Evolutionary conservation across 2,797 vertebrate genomes (phyloP).

Genomic region (Phrynocephalus vlangalii): DNA sequence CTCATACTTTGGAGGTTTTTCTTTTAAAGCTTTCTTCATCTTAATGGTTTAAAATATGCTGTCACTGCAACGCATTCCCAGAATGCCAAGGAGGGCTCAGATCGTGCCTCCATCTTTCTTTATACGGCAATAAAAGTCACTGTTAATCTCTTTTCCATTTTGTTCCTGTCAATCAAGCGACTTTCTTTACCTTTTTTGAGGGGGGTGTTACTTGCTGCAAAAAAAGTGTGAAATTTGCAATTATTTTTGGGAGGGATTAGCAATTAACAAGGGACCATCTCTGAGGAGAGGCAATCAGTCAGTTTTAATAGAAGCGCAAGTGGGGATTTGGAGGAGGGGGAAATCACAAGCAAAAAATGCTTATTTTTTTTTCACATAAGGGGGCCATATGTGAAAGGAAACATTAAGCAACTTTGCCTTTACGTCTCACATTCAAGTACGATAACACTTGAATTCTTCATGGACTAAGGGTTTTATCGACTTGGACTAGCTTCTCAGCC

Average conservation of each 20-base stretch:
- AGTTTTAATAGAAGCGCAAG: slow-evolving; percentile 44
- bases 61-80: slow-evolving; percentile 22
- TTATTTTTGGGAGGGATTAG: slow-evolving; percentile 37
- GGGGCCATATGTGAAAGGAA: slow-evolving; percentile 51
- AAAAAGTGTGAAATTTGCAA: slow-evolving; percentile 40
- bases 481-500: slow-evolving; percentile 44
- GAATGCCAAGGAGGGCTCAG: slow-evolving; percentile 30
- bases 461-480: slow-evolving; percentile 46
- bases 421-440: slow-evolving; percentile 39
- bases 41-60: slow-evolving; percentile 36
- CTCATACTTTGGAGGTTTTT: neutral
- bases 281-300: slow-evolving; percentile 45
- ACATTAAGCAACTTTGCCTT: slow-evolving; percentile 59
- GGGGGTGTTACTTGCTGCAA: slow-evolving; percentile 3
- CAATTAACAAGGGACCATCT: slow-evolving; percentile 46
- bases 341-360: slow-evolving; percentile 28
- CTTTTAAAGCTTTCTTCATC: neutral
- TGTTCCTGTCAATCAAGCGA: slow-evolving; percentile 49
- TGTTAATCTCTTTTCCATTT: slow-evolving; percentile 61
- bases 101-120: slow-evolving; percentile 42
- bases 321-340: neutral
- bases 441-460: slow-evolving; percentile 55
- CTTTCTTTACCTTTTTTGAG: neutral
- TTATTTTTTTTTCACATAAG: slow-evolving; percentile 53
- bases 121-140: slow-evolving; percentile 51